A percentile compares a stretch with the other conserved stretches of the same genome.
These are phyloP conservation scores for Motacilla alba DNA, from an alignment of 2,113 vertebrate genomes.

Conservation along the genomic window DNA sequence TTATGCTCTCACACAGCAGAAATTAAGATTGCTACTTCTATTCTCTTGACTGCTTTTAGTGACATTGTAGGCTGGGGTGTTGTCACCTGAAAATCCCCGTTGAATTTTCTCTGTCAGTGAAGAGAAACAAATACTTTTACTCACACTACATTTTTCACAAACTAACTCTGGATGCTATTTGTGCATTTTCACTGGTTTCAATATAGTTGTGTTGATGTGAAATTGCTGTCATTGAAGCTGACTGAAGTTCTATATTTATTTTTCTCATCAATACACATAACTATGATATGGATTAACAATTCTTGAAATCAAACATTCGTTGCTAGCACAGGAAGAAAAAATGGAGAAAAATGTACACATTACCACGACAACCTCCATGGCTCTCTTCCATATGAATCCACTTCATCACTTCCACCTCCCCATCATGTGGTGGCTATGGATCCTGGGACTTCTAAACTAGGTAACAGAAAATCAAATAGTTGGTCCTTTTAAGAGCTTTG, in stretches of 20 bases:
- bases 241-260: not conserved
- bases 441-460: slow-evolving; percentile 63
- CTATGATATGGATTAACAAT: not conserved
- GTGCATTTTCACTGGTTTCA: not conserved
- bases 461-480: not conserved
- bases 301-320: not conserved
- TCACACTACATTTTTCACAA: not conserved
- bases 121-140: not conserved
- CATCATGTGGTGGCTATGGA: slow-evolving; percentile 68
- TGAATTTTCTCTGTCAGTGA: not conserved
- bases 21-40: not conserved
- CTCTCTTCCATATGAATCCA: slow-evolving; percentile 65
- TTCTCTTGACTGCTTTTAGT: not conserved
- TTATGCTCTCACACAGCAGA: not conserved
- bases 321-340: not conserved
- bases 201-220: not conserved
- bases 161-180: not conserved
- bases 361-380: slow-evolving; percentile 73
- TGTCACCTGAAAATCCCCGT: not conserved
- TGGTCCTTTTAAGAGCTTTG: not conserved
- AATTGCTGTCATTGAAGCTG: not conserved
- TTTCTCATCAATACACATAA: not conserved
- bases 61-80: not conserved
- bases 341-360: not conserved
- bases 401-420: slow-evolving; percentile 68